phyloP scores from a whole-genome alignment of 1,140 invertebrate species.

The Pseudomyrmex dendroicus region DNA sequence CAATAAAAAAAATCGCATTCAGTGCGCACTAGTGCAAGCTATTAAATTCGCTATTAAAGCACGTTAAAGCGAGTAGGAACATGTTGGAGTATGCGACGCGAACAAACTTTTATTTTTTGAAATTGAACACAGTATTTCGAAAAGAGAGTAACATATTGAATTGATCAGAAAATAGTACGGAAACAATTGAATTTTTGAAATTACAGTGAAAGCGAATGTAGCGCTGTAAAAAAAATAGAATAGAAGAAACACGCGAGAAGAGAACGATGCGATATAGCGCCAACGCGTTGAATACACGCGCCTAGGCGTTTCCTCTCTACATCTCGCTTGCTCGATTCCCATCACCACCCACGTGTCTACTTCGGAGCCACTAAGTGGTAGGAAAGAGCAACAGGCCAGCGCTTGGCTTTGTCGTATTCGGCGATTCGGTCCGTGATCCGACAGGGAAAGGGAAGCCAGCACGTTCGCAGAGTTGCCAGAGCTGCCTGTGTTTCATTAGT shows the following conservation, averaged over 20 bases:
- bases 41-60: too few species aligned
- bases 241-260: too few species aligned
- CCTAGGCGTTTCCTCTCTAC: background rate
- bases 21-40: too few species aligned
- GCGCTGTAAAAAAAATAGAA: too few species aligned
- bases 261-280: background rate
- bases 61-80: too few species aligned
- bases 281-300: background rate
- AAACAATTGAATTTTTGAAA: background rate
- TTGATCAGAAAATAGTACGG: background rate
- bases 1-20: too few species aligned
- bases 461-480: constrained; percentile 49
- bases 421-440: constrained; percentile 66
- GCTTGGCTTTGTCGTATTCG: constrained; percentile 69
- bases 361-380: constrained; percentile 64
- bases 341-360: background rate
- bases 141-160: too few species aligned
- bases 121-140: too few species aligned
- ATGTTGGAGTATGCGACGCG: too few species aligned
- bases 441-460: background rate
- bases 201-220: too few species aligned
- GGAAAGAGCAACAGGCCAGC: constrained; percentile 79
- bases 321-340: background rate
- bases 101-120: too few species aligned
- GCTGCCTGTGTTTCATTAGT: constrained; percentile 17